Conservation (phyloP, 37 sponge, comb jelly and placozoan genomes). For the Ianthella basta region DNA sequence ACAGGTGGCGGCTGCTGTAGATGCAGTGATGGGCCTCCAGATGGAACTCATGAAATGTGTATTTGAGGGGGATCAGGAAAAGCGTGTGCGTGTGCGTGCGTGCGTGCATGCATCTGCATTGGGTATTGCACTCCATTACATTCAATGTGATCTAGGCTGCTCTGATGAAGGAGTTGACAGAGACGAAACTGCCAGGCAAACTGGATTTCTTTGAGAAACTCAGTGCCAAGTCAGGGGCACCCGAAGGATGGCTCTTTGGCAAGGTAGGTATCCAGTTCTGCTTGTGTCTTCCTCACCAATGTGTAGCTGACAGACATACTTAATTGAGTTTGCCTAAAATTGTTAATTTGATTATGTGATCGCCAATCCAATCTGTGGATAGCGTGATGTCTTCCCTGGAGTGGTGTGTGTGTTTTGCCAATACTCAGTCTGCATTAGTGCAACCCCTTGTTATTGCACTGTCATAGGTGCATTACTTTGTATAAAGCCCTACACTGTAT, state of each 20-base stretch:
- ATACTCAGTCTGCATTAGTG: too few species aligned
- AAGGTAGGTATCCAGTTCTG: too few species aligned
- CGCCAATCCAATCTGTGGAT: too few species aligned
- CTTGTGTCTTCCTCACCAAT: too few species aligned
- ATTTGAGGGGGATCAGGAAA: neutral
- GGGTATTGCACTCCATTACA: neutral
- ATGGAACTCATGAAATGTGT: neutral
- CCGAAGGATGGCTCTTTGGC: neutral
- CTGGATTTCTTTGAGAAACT: neutral
- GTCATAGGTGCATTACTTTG: too few species aligned
- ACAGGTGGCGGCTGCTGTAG: constrained; percentile 5
- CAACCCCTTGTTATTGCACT: too few species aligned
- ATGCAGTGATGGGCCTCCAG: neutral
- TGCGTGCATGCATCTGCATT: neutral
- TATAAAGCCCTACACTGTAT: too few species aligned
- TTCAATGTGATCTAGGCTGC: neutral
- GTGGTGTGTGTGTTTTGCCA: too few species aligned
- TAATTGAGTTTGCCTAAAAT: too few species aligned
- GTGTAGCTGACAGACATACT: too few species aligned
- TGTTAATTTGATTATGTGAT: too few species aligned
- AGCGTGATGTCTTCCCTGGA: too few species aligned
- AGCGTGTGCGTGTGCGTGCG: neutral
- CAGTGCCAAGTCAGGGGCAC: neutral
- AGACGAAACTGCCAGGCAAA: neutral
- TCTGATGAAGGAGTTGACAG: neutral